A percentile compares a stretch with the other conserved stretches of the same genome.
phyloP scores from a whole-genome alignment of 2,113 vertebrate species.

The human region GRCh38 chr14:104317501-104318000 shows the following conservation, averaged over 20 bases:
- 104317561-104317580: not conserved
- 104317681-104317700: accelerated
- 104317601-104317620: too few relatives aligned
- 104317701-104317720: accelerated
- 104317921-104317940: not conserved
- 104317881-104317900: not conserved
- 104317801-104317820: accelerated
- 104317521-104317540: not conserved
- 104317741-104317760: accelerated
- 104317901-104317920: accelerated
- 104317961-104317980: not conserved
- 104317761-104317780: accelerated
- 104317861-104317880: accelerated
- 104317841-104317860: accelerated
- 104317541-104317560: not conserved
- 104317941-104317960: accelerated
- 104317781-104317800: accelerated
- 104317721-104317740: accelerated
- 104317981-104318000: accelerated
- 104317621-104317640: not conserved
- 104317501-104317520: not conserved
- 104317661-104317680: not conserved
- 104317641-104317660: not conserved
- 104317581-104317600: not conserved
- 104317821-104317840: accelerated